Conservation (phyloP, 2,888 invertebrate species). For the Drosophila suboccidentalis region DNA sequence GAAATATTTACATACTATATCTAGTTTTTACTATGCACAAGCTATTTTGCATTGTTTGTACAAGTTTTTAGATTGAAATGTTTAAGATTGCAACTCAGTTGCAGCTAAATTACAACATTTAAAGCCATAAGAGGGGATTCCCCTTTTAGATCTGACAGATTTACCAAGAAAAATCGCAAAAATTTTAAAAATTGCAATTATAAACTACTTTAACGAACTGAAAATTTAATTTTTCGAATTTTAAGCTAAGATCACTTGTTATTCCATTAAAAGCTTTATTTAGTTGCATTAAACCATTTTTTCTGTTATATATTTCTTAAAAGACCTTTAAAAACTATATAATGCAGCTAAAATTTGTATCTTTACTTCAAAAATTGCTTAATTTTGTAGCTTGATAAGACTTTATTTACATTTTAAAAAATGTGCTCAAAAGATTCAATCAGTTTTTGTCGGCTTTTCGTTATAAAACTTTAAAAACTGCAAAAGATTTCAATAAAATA, state of each 20-base stretch:
- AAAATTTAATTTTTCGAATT: background rate
- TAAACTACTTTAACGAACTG: background rate
- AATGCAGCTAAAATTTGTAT: no score
- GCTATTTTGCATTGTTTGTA: background rate
- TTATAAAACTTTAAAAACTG: background rate
- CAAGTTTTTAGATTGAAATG: background rate
- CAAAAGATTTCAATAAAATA: background rate
- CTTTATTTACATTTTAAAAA: no score
- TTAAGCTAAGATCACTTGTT: background rate
- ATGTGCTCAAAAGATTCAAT: no score
- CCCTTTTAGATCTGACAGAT: background rate
- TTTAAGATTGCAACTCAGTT: background rate
- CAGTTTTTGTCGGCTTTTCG: no score
- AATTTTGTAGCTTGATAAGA: no score
- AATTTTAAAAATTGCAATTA: background rate
- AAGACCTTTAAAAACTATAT: no score
- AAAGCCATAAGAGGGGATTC: background rate
- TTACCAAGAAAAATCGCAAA: background rate
- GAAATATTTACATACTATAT: constrained; percentile 6
- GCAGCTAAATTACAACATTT: background rate
- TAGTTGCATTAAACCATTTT: no score
- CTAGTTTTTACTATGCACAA: background rate
- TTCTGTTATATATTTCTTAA: no score
- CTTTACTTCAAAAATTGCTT: no score
- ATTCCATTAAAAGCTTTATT: no score